phyloP scores from a whole-genome alignment of 2,113 vertebrate species.

The Misgurnus mizolepis region DNA sequence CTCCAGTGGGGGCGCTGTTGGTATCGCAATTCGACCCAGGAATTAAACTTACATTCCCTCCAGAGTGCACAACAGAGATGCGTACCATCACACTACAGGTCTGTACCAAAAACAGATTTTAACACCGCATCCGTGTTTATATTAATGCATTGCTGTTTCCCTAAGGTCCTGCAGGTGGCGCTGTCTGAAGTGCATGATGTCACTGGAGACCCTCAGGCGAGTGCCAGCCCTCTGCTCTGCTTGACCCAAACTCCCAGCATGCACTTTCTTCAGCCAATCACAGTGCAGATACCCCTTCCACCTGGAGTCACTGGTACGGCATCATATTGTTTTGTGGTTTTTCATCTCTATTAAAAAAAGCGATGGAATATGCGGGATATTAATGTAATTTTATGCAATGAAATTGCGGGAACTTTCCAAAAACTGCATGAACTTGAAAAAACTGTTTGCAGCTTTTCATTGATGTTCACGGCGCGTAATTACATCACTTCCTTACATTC shows the following conservation, averaged over 20 bases:
- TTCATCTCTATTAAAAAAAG: no score
- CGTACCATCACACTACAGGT: conserved; percentile 69
- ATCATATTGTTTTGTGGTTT: no score
- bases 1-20: conserved; percentile 81
- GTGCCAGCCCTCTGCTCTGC: conserved; percentile 82
- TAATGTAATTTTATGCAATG: no score
- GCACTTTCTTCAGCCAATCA: conserved; percentile 86
- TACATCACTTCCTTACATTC: no score
- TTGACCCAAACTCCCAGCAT: conserved; percentile 80
- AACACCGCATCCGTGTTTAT: background rate
- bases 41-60: conserved; percentile 87
- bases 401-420: no score
- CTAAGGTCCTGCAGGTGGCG: conserved; percentile 82
- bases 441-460: no score
- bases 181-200: conserved; percentile 74
- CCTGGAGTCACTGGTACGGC: conserved; percentile 82
- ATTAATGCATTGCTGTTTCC: background rate
- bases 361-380: no score
- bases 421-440: no score
- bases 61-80: conserved; percentile 74
- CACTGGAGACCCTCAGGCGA: conserved; percentile 69
- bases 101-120: background rate
- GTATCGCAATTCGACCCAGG: conserved; percentile 82
- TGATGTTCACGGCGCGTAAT: no score
- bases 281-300: conserved; percentile 90